A percentile compares a stretch with the other conserved stretches of the same genome.
Conservation (phyloP, 2,888 invertebrate species). For the Pachymerium ferrugineum region DNA sequence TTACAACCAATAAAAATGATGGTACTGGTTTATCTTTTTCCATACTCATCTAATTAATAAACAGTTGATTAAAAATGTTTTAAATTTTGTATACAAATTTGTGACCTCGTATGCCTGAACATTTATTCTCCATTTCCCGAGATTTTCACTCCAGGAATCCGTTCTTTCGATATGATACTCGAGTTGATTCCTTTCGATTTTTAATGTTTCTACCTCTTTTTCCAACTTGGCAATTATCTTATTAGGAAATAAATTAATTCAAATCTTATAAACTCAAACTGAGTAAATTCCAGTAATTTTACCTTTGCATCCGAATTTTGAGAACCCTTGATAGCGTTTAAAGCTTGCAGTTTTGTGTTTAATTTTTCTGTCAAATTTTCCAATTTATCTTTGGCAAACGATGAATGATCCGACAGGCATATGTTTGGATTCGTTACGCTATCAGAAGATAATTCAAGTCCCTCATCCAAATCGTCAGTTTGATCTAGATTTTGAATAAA, state of each 20-base stretch:
- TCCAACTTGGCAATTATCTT: conserved; percentile 67
- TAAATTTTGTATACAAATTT: neutral
- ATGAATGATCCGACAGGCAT: conserved; percentile 64
- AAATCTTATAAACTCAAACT: neutral
- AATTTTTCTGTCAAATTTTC: conserved; percentile 77
- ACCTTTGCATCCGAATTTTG: conserved; percentile 73
- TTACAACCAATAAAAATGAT: conserved; percentile 45
- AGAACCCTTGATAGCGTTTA: conserved; percentile 74
- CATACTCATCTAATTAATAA: conserved; percentile 47
- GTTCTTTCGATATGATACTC: conserved; percentile 80
- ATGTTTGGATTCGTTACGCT: neutral
- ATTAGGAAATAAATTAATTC: neutral
- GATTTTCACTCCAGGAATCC: conserved; percentile 82
- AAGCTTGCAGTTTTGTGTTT: conserved; percentile 74
- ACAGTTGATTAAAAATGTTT: too few species aligned
- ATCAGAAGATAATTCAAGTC: neutral
- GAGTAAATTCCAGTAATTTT: neutral
- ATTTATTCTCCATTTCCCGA: conserved; percentile 79
- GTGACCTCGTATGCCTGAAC: conserved; percentile 74
- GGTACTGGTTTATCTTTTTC: conserved; percentile 54
- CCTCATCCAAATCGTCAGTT: conserved; percentile 33
- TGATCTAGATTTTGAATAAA: conserved; percentile 27
- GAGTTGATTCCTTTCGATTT: conserved; percentile 69
- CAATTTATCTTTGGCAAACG: conserved; percentile 71
- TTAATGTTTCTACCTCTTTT: conserved; percentile 75